These are phyloP conservation scores for Thymelicus lineola DNA, from an alignment of 2,888 invertebrate species.

Conservation along the genomic window DNA sequence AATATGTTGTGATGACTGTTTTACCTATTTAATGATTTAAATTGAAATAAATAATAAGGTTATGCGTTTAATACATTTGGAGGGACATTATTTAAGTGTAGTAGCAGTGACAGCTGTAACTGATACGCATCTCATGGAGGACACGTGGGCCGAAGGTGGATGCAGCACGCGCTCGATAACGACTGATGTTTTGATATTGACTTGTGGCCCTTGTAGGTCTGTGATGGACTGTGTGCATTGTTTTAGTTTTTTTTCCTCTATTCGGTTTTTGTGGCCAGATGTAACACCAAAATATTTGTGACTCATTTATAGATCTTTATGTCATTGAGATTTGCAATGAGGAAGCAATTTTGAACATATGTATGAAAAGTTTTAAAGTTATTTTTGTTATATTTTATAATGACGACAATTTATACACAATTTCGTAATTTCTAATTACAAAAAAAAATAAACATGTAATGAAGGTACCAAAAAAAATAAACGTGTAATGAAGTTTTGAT, in stretches of 20 bases:
- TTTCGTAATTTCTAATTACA: too few relatives aligned
- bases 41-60: not conserved
- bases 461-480: too few relatives aligned
- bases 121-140: slow-evolving; percentile 62
- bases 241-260: slow-evolving; percentile 1
- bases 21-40: too few relatives aligned
- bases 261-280: slow-evolving; percentile 10
- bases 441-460: too few relatives aligned
- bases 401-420: too few relatives aligned
- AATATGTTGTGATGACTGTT: too few relatives aligned
- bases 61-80: slow-evolving; percentile 4
- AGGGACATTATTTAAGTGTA: slow-evolving; percentile 1
- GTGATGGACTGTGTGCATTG: slow-evolving; percentile 4
- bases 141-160: slow-evolving; percentile 50
- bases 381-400: too few relatives aligned
- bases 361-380: too few relatives aligned
- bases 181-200: slow-evolving; percentile 37
- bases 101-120: slow-evolving; percentile 61
- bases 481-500: too few relatives aligned
- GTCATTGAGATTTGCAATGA: too few relatives aligned
- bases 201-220: slow-evolving; percentile 38
- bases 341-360: too few relatives aligned
- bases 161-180: slow-evolving; percentile 49
- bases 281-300: not conserved
- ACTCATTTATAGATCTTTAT: too few relatives aligned